phyloP scores from a whole-genome alignment of 2,888 invertebrate genomes.

The Amblyjoppa proteus region DNA sequence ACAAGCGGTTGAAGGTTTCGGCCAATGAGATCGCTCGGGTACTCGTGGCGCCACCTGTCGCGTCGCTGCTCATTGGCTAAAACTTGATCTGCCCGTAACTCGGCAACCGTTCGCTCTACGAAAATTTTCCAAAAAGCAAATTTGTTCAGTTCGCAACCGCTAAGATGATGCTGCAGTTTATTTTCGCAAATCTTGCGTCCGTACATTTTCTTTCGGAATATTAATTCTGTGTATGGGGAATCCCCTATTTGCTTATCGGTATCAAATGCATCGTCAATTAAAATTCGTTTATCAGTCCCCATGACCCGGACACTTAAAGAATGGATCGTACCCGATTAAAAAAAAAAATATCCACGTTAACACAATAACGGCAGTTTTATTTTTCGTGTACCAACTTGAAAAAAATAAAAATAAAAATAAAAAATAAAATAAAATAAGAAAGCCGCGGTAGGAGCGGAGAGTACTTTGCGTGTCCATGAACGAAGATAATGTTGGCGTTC shows the following conservation, averaged over 20 bases:
- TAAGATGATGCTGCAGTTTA: background rate
- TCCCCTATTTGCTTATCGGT: background rate
- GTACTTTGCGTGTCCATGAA: constrained; percentile 14
- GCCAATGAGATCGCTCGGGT: background rate
- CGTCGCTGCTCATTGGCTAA: background rate
- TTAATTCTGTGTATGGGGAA: background rate
- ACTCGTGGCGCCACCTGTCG: background rate
- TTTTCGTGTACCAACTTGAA: background rate
- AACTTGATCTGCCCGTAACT: background rate
- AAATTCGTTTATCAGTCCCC: background rate
- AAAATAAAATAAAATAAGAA: background rate
- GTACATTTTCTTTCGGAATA: background rate
- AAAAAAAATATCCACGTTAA: constrained; percentile 1
- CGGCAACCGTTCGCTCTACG: background rate
- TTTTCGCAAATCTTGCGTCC: background rate
- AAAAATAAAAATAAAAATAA: background rate
- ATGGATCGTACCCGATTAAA: background rate
- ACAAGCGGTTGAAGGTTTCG: background rate
- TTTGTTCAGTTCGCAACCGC: background rate
- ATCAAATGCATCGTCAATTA: background rate
- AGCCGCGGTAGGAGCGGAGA: background rate
- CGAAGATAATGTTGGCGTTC: constrained; percentile 20
- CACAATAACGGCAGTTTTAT: background rate
- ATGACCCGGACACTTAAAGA: background rate
- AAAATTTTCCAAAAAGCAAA: background rate